phyloP scores from a whole-genome alignment of 53 echinoderm and acorn worm species.

The Luidia sarsii region DNA sequence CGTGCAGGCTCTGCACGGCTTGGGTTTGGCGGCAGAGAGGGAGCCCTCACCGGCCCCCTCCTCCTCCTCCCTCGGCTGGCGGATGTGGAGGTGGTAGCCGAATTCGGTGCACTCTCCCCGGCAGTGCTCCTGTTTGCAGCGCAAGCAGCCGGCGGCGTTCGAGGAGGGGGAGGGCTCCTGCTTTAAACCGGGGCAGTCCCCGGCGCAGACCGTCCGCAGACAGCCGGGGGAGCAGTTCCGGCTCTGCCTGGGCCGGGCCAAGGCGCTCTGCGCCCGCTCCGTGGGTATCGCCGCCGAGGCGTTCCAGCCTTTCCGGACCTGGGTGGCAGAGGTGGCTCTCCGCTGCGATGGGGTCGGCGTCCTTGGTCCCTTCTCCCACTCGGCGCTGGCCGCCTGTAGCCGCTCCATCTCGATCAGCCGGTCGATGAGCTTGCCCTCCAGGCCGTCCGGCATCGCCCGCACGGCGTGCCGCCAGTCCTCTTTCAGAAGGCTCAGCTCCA shows the following conservation, averaged over 20 bases:
- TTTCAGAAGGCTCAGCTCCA: conserved; percentile 77
- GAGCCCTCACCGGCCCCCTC: too few species aligned
- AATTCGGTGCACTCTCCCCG: conserved; percentile 85
- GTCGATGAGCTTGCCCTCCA: conserved; percentile 80
- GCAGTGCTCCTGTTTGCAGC: conserved; percentile 76
- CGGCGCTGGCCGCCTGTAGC: conserved; percentile 73
- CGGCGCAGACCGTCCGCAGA: conserved; percentile 72
- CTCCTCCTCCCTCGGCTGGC: conserved; percentile 55
- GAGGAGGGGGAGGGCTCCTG: conserved; percentile 20
- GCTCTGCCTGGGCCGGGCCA: conserved; percentile 56
- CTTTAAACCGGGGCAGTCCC: conserved; percentile 73
- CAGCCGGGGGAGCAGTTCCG: conserved; percentile 82
- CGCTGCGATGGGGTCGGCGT: conserved; percentile 38
- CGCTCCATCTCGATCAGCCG: conserved; percentile 92
- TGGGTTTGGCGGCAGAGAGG: conserved; percentile 58
- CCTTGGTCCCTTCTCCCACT: conserved; percentile 70
- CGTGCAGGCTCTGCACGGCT: conserved; percentile 80
- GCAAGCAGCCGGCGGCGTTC: conserved; percentile 56
- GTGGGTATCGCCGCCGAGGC: conserved; percentile 71
- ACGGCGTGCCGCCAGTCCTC: conserved; percentile 86
- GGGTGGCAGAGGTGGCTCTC: conserved; percentile 62
- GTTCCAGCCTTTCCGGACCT: conserved; percentile 90
- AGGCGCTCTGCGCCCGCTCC: conserved; percentile 82
- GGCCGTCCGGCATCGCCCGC: conserved; percentile 60
- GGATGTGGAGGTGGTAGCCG: conserved; percentile 78